phyloP scores from a whole-genome alignment of 2,888 invertebrate genomes.

The Sphinx pinastri region DNA sequence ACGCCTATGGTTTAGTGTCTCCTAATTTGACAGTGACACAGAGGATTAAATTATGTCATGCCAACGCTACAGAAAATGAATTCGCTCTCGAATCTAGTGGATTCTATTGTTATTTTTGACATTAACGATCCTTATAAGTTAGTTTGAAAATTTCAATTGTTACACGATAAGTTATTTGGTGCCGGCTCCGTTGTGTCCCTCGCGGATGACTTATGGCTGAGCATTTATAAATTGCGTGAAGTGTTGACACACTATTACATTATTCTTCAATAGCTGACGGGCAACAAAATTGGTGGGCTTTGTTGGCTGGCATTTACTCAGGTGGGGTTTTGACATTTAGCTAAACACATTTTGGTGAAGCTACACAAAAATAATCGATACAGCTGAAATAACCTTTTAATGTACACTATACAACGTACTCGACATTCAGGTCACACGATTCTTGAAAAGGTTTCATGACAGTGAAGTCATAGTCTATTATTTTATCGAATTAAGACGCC shows the following conservation, averaged over 20 bases:
- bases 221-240: constrained; percentile 19
- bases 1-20: constrained; percentile 78
- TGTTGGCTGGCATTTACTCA: constrained; percentile 64
- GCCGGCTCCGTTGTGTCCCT: neutral
- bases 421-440: constrained; percentile 39
- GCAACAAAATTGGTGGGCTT: constrained; percentile 34
- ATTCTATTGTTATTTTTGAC: constrained; percentile 50
- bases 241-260: constrained; percentile 39
- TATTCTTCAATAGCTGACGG: constrained; percentile 36
- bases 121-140: constrained; percentile 44
- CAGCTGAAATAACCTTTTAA: constrained; percentile 68
- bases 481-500: constrained; percentile 21
- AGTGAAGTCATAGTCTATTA: constrained; percentile 25
- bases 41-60: constrained; percentile 78
- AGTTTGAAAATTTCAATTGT: constrained; percentile 27
- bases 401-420: constrained; percentile 29
- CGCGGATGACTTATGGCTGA: neutral
- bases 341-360: constrained; percentile 39
- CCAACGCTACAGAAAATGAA: constrained; percentile 65
- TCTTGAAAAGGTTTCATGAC: constrained; percentile 29
- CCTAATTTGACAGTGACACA: constrained; percentile 79
- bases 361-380: constrained; percentile 56
- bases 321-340: constrained; percentile 70
- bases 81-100: constrained; percentile 60
- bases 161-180: constrained; percentile 7